Evolutionary conservation across 2,888 invertebrate genomes (phyloP).

Genomic region (Leucoptera coffeella): DNA sequence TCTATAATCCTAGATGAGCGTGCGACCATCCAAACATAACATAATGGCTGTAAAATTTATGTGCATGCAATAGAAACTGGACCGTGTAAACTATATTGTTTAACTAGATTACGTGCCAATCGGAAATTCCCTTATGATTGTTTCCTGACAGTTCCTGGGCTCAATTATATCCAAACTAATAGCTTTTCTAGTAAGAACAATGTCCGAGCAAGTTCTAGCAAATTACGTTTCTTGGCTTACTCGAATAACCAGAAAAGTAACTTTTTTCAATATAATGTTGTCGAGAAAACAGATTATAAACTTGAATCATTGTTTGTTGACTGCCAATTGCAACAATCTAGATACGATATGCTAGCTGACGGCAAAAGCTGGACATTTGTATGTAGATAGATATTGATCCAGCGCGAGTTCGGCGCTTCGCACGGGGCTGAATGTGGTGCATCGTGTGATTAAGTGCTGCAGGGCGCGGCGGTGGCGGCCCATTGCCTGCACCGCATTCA

Average conservation of each 20-base stretch:
- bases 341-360: too few species aligned
- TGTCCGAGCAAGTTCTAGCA: constrained; percentile 16
- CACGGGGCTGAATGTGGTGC: too few species aligned
- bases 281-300: background rate
- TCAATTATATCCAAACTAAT: constrained; percentile 13
- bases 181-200: constrained; percentile 12
- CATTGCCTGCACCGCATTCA: constrained; percentile 27
- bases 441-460: constrained; percentile 19
- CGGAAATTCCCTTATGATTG: constrained; percentile 40
- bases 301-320: constrained; percentile 15
- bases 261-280: constrained; percentile 26
- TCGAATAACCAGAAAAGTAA: constrained; percentile 33
- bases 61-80: too few species aligned
- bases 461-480: constrained; percentile 11
- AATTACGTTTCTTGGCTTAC: constrained; percentile 19
- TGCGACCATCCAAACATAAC: too few species aligned
- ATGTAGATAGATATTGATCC: too few species aligned
- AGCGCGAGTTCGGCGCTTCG: too few species aligned
- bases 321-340: too few species aligned
- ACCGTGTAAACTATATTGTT: too few species aligned
- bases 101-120: constrained; percentile 36
- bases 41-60: too few species aligned
- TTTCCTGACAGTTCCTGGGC: constrained; percentile 30
- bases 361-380: too few species aligned
- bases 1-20: too few species aligned